These are phyloP conservation scores for Potamilus streckersoni DNA, from an alignment of 1,140 invertebrate genomes.

Conservation along the genomic window DNA sequence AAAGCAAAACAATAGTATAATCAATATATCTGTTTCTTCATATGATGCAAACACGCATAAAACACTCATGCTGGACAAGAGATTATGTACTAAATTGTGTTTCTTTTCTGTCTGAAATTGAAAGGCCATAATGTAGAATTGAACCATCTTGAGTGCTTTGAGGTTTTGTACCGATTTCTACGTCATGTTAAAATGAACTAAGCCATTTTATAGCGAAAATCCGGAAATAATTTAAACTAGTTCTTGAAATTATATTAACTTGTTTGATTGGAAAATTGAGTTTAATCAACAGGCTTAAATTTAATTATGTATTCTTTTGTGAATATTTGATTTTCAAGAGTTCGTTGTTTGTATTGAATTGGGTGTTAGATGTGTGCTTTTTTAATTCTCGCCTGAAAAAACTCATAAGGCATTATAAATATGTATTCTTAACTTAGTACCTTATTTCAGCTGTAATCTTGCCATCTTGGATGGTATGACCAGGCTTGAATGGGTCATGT, in stretches of 20 bases:
- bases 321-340: too few relatives aligned
- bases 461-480: constrained; percentile 10
- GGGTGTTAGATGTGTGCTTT: neutral
- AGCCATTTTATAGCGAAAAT: too few relatives aligned
- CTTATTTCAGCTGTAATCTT: constrained; percentile 7
- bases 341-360: too few relatives aligned
- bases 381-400: too few relatives aligned
- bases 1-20: neutral
- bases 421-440: neutral
- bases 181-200: neutral
- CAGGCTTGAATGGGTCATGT: constrained; percentile 2
- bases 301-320: too few relatives aligned
- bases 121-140: neutral
- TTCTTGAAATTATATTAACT: too few relatives aligned
- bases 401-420: neutral
- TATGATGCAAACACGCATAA: neutral
- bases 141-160: neutral
- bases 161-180: neutral
- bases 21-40: neutral
- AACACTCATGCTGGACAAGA: neutral
- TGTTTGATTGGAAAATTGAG: too few relatives aligned
- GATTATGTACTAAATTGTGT: neutral
- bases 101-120: neutral
- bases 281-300: too few relatives aligned
- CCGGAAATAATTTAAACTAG: too few relatives aligned